Evolutionary conservation across 2,797 vertebrate species (phyloP), one percentile per base, ranked within the genome.

Genomic region (Sebastolobus alascanus): DNA sequence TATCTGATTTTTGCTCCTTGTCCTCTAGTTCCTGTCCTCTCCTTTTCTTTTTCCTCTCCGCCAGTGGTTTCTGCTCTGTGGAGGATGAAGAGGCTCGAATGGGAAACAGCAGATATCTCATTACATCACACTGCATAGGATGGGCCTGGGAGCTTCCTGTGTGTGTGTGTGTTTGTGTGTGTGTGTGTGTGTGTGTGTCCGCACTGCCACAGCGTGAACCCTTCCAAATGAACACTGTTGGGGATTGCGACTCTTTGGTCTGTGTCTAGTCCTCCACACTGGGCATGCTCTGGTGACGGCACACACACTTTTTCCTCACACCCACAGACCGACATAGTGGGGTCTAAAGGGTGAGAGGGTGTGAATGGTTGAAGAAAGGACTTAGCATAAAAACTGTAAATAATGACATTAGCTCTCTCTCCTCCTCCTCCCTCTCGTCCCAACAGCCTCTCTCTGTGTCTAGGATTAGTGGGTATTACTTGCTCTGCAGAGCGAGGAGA

Each of bases 401-500:
- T 87, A 87, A 88, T 84, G 59, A 80, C 79, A 75, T 77, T 35
- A 79, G 43, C 40, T 33, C 16, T 50, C 54, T 33, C 14, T 38
- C 66, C 22, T 70, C 70, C 31, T 58, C 70, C 52, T 69, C 43
- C 22, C 75, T 38, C 66, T 70, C 67, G 10, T 79, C 79, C 66
- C 68, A 70, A 69, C 82, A 72, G 73, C 55, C 82, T 79, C 38
- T 82, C 38, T 82, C 83, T 83, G 59, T 85, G 76, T 84, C 82
- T 66, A 33, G 90, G 89, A 94, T 95, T 93, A 95, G 90, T 82
- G 81, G 82, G 89, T 89, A 93, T 95, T 95, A 94, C 78, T 90
- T 92, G 92, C 91, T 93, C 90, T 90, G 75, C 72, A 80, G 88
- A 92, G 91, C 71, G 55, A 88, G 76, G 88, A 93, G 86, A 95